phyloP scores from a whole-genome alignment of 2,888 invertebrate species.

The Dorcus hopei region DNA sequence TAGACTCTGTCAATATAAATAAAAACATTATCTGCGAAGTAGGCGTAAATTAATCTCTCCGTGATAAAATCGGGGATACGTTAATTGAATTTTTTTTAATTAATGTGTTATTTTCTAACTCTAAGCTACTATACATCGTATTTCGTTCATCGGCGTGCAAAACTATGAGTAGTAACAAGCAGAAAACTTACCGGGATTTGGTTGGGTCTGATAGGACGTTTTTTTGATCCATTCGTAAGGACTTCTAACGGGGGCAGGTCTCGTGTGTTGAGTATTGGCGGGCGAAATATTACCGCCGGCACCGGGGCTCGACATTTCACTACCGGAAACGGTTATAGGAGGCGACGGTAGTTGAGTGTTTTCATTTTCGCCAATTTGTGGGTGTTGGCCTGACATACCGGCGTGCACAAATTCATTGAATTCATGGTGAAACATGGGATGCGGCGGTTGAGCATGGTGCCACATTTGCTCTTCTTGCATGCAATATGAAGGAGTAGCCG shows the following conservation, averaged over 20 bases:
- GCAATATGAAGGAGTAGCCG: slow-evolving; percentile 32
- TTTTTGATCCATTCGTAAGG: slow-evolving; percentile 94
- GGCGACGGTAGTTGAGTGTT: slow-evolving; percentile 54
- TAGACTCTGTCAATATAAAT: too few species aligned
- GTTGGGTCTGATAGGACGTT: slow-evolving; percentile 78
- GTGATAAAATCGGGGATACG: too few species aligned
- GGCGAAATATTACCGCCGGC: slow-evolving; percentile 43
- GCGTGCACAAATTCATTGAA: slow-evolving; percentile 45
- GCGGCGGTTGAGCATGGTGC: slow-evolving; percentile 48
- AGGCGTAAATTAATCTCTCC: too few species aligned
- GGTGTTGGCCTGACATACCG: slow-evolving; percentile 53
- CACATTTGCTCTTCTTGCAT: slow-evolving; percentile 47
- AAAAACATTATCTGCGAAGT: too few species aligned
- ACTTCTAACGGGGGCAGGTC: slow-evolving; percentile 72
- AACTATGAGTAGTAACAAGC: too few species aligned
- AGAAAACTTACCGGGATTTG: slow-evolving; percentile 70
- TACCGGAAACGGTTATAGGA: slow-evolving; percentile 57
- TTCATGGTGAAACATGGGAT: slow-evolving; percentile 51
- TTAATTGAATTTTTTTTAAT: too few species aligned
- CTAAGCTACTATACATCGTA: too few species aligned
- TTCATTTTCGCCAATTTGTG: slow-evolving; percentile 42
- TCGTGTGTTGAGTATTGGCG: slow-evolving; percentile 40
- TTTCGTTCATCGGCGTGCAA: too few species aligned
- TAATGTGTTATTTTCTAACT: too few species aligned
- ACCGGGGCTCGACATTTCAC: slow-evolving; percentile 61